Evolutionary conservation across 2,797 vertebrate genomes (phyloP).

Genomic region (Enteromius fasciolatus): DNA sequence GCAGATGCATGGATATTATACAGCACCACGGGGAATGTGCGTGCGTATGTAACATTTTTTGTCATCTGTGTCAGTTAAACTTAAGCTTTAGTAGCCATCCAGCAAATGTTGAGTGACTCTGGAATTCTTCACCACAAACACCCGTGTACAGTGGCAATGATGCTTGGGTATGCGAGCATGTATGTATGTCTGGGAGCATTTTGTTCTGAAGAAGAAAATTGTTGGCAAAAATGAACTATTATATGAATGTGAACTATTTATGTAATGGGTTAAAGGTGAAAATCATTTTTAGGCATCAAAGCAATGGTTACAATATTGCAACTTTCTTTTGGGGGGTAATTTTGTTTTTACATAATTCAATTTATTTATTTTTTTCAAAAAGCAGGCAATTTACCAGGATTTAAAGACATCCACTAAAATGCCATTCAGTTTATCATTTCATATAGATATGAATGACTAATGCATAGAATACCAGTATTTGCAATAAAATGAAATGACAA

Average conservation of each 20-base stretch:
- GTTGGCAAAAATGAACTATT: background rate
- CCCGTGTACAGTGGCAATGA: background rate
- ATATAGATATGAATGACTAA: background rate
- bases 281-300: background rate
- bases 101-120: conserved; percentile 36
- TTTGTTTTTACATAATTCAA: background rate
- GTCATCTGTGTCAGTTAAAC: conserved; percentile 50
- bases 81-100: conserved; percentile 46
- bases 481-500: background rate
- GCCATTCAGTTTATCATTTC: background rate
- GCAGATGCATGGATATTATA: conserved; percentile 48
- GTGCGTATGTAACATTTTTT: conserved; percentile 19
- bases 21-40: conserved; percentile 26
- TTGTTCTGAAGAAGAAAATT: background rate
- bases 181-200: background rate
- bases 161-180: conserved; percentile 14
- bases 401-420: background rate
- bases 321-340: background rate
- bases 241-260: background rate
- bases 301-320: background rate
- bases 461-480: background rate
- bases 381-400: background rate
- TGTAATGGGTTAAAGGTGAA: background rate
- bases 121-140: background rate
- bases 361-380: background rate